Conservation (phyloP, 2,888 invertebrate species). For the Philonicus albiceps region DNA sequence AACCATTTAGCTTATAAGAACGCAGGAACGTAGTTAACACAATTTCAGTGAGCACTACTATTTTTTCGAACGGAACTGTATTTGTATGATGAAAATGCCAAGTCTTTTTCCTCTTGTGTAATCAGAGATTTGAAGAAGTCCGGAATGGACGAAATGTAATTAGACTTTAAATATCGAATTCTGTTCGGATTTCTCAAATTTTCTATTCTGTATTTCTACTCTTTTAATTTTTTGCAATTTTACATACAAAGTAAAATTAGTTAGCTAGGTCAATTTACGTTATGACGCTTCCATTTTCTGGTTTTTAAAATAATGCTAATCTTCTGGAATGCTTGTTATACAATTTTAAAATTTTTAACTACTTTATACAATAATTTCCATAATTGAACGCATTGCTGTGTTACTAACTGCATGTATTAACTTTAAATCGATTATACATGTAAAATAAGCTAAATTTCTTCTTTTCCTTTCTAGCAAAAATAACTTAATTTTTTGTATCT, state of each 20-base stretch:
- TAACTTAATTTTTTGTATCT: not conserved
- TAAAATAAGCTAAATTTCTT: not conserved
- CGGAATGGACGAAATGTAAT: no score
- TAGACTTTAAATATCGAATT: no score
- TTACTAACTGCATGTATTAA: not conserved
- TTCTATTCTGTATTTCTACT: not conserved
- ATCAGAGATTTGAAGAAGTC: no score
- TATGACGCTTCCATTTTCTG: not conserved
- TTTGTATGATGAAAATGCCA: no score
- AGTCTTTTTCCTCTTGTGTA: no score
- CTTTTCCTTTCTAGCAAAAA: not conserved
- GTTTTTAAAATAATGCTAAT: not conserved
- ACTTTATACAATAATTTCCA: not conserved
- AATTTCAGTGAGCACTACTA: not conserved
- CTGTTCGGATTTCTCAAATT: not conserved
- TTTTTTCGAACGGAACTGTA: not conserved
- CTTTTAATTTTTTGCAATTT: not conserved
- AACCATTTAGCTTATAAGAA: no score
- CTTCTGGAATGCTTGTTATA: not conserved
- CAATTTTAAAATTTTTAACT: not conserved
- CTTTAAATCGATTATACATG: not conserved
- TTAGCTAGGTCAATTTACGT: not conserved
- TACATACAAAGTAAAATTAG: not conserved
- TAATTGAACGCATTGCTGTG: not conserved
- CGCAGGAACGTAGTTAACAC: not conserved